Base-by-base conservation (phyloP, 2,888 invertebrate genomes). In the Tillus elongatus region DNA sequence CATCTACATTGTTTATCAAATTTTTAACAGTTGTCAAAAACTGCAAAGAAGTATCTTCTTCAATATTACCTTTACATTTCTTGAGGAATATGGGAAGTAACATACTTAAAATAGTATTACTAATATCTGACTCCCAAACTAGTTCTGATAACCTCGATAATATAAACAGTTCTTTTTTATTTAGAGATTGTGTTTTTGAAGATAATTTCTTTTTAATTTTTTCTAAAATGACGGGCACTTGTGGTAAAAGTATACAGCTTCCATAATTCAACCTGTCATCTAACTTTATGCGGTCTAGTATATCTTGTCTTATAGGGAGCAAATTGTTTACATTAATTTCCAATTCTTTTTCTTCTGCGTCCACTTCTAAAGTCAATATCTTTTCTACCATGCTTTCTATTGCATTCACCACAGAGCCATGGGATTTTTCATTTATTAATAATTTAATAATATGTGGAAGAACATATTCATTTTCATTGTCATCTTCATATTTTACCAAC, bases 321-420 rank as follows among this genome's bases (percentile, higher is more conserved):
- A 70, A 67, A 30, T 70, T 61, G 46, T 68, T 64, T 2, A 58
- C 51, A 15, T 50, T 43, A 43, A 72, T 63, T 10, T 43, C 35
- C 16, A 50, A 41, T 41, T 67, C 48, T 39, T 68, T 63, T 51
- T 69, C 70, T 50, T 71, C 68, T 41, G 75, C 75, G 24, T 76
- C 75, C 45, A 75, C 72, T 47, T 76, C 70, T 11, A 81, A 60
- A 1, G 76, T 82, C 35, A 89, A 56, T 43, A 90, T 60, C 43
- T 80, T 80, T 52, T 86, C 83, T 8, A 88, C 67, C 66, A 88
- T 77, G 50, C 81, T 80, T 50, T 86, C 65, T 35, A 88, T 77
- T 15, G 74, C 66, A 42, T 77, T 79, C 0, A 74, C 69, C 0
- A 92, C 89, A 1, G 70, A 67, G 0, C 70, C 56, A 43, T 76